Evolutionary conservation across 2,797 vertebrate species (phyloP).

Genomic region (Cryptoblepharus egeriae): DNA sequence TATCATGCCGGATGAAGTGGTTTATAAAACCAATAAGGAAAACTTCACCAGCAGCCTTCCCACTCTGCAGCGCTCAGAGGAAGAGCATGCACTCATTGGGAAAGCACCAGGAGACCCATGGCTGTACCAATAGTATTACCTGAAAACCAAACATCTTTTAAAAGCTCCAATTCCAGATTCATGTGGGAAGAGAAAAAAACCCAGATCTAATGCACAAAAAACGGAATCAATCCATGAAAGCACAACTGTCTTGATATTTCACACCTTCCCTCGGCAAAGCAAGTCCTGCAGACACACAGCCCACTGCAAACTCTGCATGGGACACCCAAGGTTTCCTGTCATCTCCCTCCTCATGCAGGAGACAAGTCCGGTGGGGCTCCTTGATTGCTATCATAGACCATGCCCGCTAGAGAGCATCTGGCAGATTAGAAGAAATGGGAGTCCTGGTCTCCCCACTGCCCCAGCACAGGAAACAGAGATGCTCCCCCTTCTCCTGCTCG

Average conservation of each 20-base stretch:
- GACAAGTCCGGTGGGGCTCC: conserved; percentile 75
- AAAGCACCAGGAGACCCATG: conserved; percentile 73
- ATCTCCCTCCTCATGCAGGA: conserved; percentile 71
- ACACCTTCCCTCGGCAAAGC: conserved; percentile 61
- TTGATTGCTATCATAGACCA: conserved; percentile 70
- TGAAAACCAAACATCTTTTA: conserved; percentile 70
- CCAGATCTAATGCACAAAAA: conserved; percentile 58
- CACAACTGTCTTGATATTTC: conserved; percentile 67
- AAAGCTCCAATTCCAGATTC: conserved; percentile 75
- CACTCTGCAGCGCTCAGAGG: conserved; percentile 71
- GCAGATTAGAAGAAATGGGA: conserved; percentile 72
- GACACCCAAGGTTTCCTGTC: conserved; percentile 65
- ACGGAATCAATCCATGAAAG: conserved; percentile 69
- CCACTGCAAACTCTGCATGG: conserved; percentile 70
- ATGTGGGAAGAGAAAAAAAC: conserved; percentile 64
- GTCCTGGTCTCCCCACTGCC: conserved; percentile 69
- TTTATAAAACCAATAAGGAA: conserved; percentile 87
- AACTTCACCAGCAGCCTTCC: conserved; percentile 79
- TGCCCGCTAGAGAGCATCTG: conserved; percentile 72
- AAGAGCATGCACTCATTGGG: conserved; percentile 70
- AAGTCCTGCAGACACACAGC: conserved; percentile 62
- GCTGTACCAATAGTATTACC: conserved; percentile 73
- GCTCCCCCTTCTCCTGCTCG: conserved; percentile 68
- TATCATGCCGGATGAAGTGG: conserved; percentile 78
- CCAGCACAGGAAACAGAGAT: conserved; percentile 65